Evolutionary conservation across 2,888 invertebrate genomes (phyloP).

Genomic region (Oligia strigilis): DNA sequence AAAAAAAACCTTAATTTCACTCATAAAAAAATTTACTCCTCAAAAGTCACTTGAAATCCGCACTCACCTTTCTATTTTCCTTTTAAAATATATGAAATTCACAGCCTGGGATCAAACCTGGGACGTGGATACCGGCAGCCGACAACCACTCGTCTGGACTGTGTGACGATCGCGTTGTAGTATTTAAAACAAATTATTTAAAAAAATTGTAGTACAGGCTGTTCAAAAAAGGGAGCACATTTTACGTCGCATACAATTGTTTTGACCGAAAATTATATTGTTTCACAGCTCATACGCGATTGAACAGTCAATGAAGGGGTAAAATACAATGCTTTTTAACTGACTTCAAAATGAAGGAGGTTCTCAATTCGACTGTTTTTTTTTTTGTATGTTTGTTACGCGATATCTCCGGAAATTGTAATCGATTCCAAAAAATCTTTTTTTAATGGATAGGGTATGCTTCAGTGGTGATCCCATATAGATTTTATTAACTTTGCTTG

Average conservation of each 20-base stretch:
- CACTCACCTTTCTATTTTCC: conserved; percentile 65
- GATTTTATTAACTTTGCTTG: no score
- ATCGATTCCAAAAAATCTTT: no score
- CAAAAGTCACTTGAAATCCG: conserved; percentile 21
- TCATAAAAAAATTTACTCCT: background rate
- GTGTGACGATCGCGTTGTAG: conserved; percentile 58
- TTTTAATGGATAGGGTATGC: no score
- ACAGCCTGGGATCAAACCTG: conserved; percentile 63
- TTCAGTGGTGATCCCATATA: no score
- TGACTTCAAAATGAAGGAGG: no score
- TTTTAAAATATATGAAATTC: conserved; percentile 51
- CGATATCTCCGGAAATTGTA: no score
- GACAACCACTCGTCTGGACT: conserved; percentile 79
- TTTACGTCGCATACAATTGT: conserved; percentile 9
- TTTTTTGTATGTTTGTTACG: no score
- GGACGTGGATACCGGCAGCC: conserved; percentile 79
- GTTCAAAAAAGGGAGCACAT: conserved; percentile 54
- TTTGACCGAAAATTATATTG: background rate
- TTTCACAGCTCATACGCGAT: background rate
- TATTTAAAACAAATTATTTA: conserved; percentile 82
- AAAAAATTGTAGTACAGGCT: conserved; percentile 76
- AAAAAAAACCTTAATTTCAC: background rate
- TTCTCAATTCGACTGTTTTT: no score
- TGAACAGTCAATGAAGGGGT: background rate
- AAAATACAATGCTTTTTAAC: background rate